phyloP scores from a whole-genome alignment of 2,888 invertebrate genomes.

The Phytoseiulus persimilis region DNA sequence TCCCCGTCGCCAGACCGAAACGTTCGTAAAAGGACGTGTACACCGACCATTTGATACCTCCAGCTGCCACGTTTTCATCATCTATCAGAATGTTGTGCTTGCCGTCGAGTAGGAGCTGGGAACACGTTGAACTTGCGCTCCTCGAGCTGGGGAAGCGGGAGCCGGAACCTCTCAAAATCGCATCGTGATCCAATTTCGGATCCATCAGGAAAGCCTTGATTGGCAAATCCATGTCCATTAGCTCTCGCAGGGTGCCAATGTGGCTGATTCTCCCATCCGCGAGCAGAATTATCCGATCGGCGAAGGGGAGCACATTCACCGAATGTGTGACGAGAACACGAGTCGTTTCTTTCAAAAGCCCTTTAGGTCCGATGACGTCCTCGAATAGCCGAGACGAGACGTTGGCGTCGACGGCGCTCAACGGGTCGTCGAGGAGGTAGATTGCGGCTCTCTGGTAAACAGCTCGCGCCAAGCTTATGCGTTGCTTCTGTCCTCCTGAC shows the following conservation, averaged over 20 bases:
- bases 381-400: conserved; percentile 97
- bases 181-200: no score
- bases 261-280: conserved; percentile 79
- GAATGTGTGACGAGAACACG: conserved; percentile 89
- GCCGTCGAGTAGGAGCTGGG: no score
- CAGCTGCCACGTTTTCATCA: conserved; percentile 48
- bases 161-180: no score
- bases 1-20: conserved; percentile 47
- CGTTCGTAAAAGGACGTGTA: conserved; percentile 48
- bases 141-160: no score
- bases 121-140: no score
- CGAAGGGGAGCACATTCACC: conserved; percentile 78
- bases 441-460: conserved; percentile 79
- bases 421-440: conserved; percentile 88
- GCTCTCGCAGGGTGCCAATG: conserved; percentile 75
- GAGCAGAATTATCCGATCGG: conserved; percentile 80
- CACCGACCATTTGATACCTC: conserved; percentile 48
- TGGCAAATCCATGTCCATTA: conserved; percentile 65
- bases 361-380: conserved; percentile 71
- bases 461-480: conserved; percentile 81
- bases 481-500: conserved; percentile 82
- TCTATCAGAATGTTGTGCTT: conserved; percentile 46
- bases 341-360: conserved; percentile 57
- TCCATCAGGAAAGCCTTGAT: conserved; percentile 49
- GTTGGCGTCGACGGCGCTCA: conserved; percentile 89